Conservation (phyloP, 2,888 invertebrate species). For the Amphipoea oculea region DNA sequence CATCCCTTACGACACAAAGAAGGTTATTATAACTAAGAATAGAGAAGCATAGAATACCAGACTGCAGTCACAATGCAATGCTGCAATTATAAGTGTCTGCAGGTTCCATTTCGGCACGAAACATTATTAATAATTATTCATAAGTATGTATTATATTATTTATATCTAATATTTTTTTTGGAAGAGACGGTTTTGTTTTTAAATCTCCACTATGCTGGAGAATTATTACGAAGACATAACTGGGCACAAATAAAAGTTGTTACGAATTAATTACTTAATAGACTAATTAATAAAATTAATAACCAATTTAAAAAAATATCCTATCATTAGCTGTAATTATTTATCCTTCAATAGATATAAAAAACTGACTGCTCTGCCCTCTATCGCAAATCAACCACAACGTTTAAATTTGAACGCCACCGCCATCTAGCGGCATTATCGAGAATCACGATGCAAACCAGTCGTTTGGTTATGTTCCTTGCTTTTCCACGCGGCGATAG, state of each 20-base stretch:
- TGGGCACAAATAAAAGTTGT: no score
- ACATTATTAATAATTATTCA: background rate
- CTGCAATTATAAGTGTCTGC: background rate
- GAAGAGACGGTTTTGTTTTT: no score
- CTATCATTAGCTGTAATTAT: background rate
- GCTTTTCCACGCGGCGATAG: constrained; percentile 65
- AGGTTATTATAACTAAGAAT: background rate
- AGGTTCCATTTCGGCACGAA: background rate
- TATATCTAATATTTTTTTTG: no score
- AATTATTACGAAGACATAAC: background rate
- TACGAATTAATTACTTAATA: background rate
- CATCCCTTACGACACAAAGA: background rate
- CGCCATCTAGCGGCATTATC: constrained; percentile 72
- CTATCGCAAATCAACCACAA: constrained; percentile 66
- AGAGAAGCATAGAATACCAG: background rate
- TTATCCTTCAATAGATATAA: background rate
- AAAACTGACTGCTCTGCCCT: constrained; percentile 66
- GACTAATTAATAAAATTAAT: background rate
- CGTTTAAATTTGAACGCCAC: constrained; percentile 17
- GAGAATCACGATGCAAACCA: constrained; percentile 59
- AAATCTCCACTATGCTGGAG: background rate
- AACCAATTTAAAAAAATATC: background rate
- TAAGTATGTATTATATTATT: no score
- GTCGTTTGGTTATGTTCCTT: background rate
- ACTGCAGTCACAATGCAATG: background rate